phyloP scores from a whole-genome alignment of 1,140 invertebrate species.

The Zelostemma sp. region DNA sequence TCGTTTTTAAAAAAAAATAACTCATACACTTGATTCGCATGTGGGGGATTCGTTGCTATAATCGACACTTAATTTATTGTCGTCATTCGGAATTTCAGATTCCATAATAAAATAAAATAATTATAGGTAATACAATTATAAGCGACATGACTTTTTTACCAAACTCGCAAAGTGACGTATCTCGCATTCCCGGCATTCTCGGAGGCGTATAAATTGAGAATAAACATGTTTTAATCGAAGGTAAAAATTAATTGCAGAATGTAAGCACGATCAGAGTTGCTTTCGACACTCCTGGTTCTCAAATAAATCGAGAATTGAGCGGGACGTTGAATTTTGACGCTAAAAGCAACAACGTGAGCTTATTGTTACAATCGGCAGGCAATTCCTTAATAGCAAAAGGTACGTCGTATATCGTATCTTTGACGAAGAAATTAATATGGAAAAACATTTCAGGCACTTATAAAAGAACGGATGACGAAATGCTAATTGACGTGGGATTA shows the following conservation, averaged over 20 bases:
- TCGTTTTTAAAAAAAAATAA: too few relatives aligned
- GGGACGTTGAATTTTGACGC: slow-evolving; percentile 72
- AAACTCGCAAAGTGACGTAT: too few relatives aligned
- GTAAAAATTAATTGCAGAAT: slow-evolving; percentile 68
- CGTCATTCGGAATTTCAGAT: too few relatives aligned
- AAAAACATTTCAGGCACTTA: slow-evolving; percentile 70
- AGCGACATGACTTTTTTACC: too few relatives aligned
- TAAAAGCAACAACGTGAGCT: slow-evolving; percentile 72
- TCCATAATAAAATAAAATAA: too few relatives aligned
- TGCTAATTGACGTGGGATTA: slow-evolving; percentile 75
- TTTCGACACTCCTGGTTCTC: slow-evolving; percentile 78
- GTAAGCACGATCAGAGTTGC: slow-evolving; percentile 72
- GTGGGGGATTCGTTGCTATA: too few relatives aligned
- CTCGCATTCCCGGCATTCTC: too few relatives aligned
- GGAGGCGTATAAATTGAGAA: too few relatives aligned
- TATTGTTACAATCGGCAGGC: slow-evolving; percentile 74
- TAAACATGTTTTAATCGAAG: too few relatives aligned
- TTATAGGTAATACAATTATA: too few relatives aligned
- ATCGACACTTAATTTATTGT: too few relatives aligned
- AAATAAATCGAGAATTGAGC: slow-evolving; percentile 72
- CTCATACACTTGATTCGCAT: too few relatives aligned
- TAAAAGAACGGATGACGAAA: slow-evolving; percentile 75
- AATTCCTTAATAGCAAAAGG: slow-evolving; percentile 75
- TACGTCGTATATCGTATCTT: slow-evolving; percentile 32
- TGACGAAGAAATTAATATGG: background rate